These are phyloP conservation scores for Argyresthia albistria DNA, from an alignment of 2,888 invertebrate genomes.

Conservation along the genomic window DNA sequence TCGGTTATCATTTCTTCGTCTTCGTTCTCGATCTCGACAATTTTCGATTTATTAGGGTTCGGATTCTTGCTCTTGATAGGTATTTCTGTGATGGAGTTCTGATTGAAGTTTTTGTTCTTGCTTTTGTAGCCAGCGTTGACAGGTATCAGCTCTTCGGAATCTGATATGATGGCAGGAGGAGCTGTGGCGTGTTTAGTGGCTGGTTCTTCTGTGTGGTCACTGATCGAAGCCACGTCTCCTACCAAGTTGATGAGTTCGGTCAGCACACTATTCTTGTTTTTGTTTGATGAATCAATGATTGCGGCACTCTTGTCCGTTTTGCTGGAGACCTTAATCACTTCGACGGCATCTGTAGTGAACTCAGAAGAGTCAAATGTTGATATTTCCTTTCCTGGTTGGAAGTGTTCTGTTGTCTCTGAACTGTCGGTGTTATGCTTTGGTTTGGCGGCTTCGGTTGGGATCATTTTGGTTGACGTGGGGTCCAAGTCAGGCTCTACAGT, in stretches of 20 bases:
- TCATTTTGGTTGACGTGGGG: conserved; percentile 23
- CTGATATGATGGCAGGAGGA: conserved; percentile 33
- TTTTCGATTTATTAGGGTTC: conserved; percentile 33
- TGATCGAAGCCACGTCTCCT: conserved; percentile 58
- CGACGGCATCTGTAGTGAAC: conserved; percentile 45
- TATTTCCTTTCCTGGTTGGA: no score
- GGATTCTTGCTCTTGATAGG: conserved; percentile 42
- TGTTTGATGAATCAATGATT: conserved; percentile 34
- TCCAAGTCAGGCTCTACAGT: conserved; percentile 18
- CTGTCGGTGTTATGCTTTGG: conserved; percentile 35
- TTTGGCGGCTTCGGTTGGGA: conserved; percentile 28
- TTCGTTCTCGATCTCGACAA: conserved; percentile 55
- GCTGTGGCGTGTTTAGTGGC: conserved; percentile 14
- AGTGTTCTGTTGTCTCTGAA: conserved; percentile 52
- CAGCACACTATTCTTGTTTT: conserved; percentile 36
- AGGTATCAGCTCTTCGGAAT: conserved; percentile 58
- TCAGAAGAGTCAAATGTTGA: conserved; percentile 47
- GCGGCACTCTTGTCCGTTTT: conserved; percentile 37
- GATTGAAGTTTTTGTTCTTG: conserved; percentile 55
- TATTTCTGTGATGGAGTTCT: conserved; percentile 57
- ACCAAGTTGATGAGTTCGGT: conserved; percentile 56
- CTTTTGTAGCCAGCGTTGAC: conserved; percentile 60
- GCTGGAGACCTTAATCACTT: conserved; percentile 40
- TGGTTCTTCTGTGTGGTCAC: conserved; percentile 41
- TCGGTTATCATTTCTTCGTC: conserved; percentile 48